Base-by-base conservation (phyloP, 2,113 vertebrate genomes). In the Orientallactaga bullata region DNA sequence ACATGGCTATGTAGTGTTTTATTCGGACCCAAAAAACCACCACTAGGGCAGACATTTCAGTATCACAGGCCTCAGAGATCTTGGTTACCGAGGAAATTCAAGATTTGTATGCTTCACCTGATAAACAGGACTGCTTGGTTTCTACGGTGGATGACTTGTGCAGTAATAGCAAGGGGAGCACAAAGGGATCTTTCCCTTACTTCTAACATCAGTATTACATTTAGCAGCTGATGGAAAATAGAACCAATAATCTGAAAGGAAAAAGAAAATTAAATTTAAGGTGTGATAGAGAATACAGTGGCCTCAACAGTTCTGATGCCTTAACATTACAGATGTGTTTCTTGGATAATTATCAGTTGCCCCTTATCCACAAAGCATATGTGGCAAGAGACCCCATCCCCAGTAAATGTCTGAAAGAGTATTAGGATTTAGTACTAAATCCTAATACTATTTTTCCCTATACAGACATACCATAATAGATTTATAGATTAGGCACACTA, bases 71-170 rank as follows among this genome's bases (percentile, higher is more conserved):
- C 21, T 63, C 74, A 84, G 83, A 86, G 68, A 83, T 69, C 30
- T 15, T 32, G 65, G 35, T 82, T 7, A 72, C 42, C 28, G 15
- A 4, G 65, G 47, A 71, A 60, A 77, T 26, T 42, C 32, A 32
- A 35, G 47, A 51, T 16, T 3, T 74, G 60, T 69, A 76, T 18
- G 26, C 1, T 63, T 98, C 96, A 99, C 99, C 99, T 99, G 96
- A 99, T 98, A 97, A 99, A 99, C 21, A 94, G 97, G 51, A 99
- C 21, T 78, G 99, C 98, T 86, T 98, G 98, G 93, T 98, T 98
- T 68, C 98, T 98, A 88, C 98, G 96, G 8, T 69, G 76, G 81
- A 98, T 91, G 79, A 97, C 94, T 1, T 98, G 87, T 16, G 98
- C 97, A 0, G 96, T 98, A 74, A 98, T 95, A 0, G 95, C 10